These are phyloP conservation scores for Intellagama lesueurii DNA, from an alignment of 2,797 vertebrate species.

Conservation along the genomic window DNA sequence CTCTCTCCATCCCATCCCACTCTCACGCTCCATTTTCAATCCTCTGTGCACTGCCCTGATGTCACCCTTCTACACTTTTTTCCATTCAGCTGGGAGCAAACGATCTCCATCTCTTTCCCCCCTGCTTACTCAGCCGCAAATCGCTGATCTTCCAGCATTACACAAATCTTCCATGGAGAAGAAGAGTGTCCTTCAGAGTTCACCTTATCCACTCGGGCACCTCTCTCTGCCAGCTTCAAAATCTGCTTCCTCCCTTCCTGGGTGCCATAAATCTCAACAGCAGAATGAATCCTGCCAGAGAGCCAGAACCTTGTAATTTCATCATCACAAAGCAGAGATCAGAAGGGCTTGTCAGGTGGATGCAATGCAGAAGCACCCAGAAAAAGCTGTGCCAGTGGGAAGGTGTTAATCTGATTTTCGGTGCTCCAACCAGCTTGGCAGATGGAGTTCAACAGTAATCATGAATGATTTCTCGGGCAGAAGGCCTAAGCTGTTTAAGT, in stretches of 20 bases:
- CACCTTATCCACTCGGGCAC: background rate
- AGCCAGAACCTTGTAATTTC: constrained; percentile 45
- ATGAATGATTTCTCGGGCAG: constrained; percentile 29
- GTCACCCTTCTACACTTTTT: background rate
- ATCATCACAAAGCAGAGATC: constrained; percentile 55
- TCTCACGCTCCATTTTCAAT: background rate
- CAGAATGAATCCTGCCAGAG: constrained; percentile 59
- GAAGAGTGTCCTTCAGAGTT: background rate
- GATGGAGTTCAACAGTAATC: constrained; percentile 59
- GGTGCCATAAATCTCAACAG: constrained; percentile 30
- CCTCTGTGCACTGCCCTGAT: background rate
- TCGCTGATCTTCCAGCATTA: background rate
- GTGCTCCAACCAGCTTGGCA: constrained; percentile 35
- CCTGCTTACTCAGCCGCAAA: background rate
- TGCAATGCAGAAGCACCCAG: constrained; percentile 47
- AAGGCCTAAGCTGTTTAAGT: constrained; percentile 62
- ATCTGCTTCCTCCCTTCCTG: background rate
- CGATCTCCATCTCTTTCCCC: background rate
- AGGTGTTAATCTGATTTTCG: constrained; percentile 60
- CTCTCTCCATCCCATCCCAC: background rate
- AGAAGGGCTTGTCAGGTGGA: constrained; percentile 44
- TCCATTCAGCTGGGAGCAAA: background rate
- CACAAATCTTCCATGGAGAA: background rate
- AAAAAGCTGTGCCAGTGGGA: constrained; percentile 19
- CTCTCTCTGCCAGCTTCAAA: background rate